These are phyloP conservation scores for Megaleporinus macrocephalus DNA, from an alignment of 2,113 vertebrate genomes.

Conservation along the genomic window DNA sequence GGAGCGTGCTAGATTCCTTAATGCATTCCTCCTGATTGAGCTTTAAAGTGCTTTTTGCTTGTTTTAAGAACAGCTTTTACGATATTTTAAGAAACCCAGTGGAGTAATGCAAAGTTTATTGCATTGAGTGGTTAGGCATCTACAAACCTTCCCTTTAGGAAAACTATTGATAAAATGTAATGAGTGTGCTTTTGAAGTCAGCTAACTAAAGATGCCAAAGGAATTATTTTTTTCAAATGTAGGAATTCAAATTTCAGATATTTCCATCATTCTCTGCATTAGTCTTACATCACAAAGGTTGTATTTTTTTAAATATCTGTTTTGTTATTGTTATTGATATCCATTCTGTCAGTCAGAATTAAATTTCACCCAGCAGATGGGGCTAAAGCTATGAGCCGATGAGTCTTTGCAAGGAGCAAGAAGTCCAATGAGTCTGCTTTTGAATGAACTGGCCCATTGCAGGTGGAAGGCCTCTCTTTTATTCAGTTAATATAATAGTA, in stretches of 20 bases:
- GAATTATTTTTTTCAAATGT: not conserved
- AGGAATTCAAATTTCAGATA: not conserved
- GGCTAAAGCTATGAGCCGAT: constrained; percentile 21
- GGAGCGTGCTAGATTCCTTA: constrained; percentile 42
- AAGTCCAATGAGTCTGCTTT: not conserved
- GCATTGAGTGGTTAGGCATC: constrained; percentile 12
- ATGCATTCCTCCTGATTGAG: constrained; percentile 35
- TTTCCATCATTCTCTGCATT: constrained; percentile 7
- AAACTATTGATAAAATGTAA: not conserved
- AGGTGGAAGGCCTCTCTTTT: not conserved
- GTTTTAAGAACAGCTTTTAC: constrained; percentile 37
- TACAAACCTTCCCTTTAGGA: constrained; percentile 20
- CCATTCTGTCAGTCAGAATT: not conserved
- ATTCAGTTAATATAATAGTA: not conserved
- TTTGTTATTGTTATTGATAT: not conserved
- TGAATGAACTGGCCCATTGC: not conserved
- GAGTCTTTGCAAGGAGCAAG: not conserved
- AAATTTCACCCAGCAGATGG: constrained; percentile 8
- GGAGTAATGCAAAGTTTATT: constrained; percentile 31
- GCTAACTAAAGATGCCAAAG: not conserved
- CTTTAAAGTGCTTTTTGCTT: constrained; percentile 46
- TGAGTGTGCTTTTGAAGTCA: not conserved
- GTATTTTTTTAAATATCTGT: no score
- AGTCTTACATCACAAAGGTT: no score
- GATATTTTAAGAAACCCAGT: constrained; percentile 42